Conservation (phyloP, 2,113 vertebrate genomes). For the Oncorhynchus nerka region DNA sequence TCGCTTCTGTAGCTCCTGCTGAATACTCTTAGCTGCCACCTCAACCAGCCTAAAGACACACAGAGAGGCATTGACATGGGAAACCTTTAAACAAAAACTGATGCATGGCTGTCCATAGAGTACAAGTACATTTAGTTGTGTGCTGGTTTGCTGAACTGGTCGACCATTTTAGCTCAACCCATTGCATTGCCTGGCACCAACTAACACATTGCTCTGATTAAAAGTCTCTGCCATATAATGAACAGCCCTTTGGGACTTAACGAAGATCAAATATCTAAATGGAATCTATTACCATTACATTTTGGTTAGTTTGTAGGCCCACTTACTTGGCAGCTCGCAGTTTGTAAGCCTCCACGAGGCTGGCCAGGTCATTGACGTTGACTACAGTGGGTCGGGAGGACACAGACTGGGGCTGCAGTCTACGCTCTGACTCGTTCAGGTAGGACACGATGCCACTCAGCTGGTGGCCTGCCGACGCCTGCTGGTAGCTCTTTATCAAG, state of each 20-base stretch:
- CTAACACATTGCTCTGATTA: no score
- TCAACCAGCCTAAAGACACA: slow-evolving; percentile 81
- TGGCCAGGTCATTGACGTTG: slow-evolving; percentile 77
- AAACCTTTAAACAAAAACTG: no score
- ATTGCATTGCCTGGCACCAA: no score
- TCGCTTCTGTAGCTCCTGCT: slow-evolving; percentile 80
- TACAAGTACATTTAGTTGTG: no score
- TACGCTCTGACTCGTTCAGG: slow-evolving; percentile 81
- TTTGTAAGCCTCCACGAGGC: slow-evolving; percentile 87
- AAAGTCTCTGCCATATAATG: no score
- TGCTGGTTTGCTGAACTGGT: no score
- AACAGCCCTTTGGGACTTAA: no score
- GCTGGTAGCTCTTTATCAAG: slow-evolving; percentile 90
- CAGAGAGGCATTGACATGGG: background rate
- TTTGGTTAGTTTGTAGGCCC: no score
- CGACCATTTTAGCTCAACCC: no score
- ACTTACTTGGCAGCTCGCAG: slow-evolving; percentile 86
- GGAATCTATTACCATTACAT: no score
- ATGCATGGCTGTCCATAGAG: no score
- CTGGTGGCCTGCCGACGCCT: slow-evolving; percentile 81
- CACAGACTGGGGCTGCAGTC: slow-evolving; percentile 84
- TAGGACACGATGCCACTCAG: slow-evolving; percentile 89
- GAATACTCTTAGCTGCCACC: slow-evolving; percentile 85
- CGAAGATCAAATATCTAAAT: no score
- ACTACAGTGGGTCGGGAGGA: slow-evolving; percentile 71